A percentile compares a stretch with the other conserved stretches of the same genome.
Conservation (phyloP, 2,113 vertebrate species). For the Meriones unguiculatus region DNA sequence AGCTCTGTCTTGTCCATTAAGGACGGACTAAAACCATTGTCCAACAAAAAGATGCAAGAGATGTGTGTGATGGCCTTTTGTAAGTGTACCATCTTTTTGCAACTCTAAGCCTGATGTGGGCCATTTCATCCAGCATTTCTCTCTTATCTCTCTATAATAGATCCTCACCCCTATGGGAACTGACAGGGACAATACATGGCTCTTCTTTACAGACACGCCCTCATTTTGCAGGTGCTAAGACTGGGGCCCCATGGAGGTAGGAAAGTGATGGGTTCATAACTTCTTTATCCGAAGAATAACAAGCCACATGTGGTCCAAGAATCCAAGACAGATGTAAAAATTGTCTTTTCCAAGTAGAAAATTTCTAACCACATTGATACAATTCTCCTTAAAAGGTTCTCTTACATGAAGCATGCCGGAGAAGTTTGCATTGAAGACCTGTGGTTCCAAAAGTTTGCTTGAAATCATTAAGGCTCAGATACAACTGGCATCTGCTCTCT, state of each 20-base stretch:
- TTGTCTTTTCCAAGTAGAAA: background rate
- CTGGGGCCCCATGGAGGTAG: background rate
- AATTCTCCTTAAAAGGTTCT: background rate
- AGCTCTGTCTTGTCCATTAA: slow-evolving; percentile 50
- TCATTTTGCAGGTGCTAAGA: slow-evolving; percentile 25
- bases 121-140: background rate
- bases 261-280: background rate
- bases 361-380: background rate
- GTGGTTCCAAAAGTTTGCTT: background rate
- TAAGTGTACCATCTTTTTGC: slow-evolving; percentile 48
- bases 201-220: slow-evolving; percentile 4
- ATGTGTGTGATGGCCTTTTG: background rate
- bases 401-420: background rate
- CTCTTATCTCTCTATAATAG: background rate
- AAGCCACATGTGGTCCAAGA: background rate
- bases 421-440: background rate
- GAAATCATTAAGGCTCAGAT: background rate
- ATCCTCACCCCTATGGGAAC: slow-evolving; percentile 9
- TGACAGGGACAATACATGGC: background rate
- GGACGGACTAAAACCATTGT: slow-evolving; percentile 71
- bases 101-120: background rate
- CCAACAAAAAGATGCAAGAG: background rate
- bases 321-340: background rate
- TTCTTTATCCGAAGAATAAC: background rate
- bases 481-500: background rate